Evolutionary conservation across 2,888 invertebrate genomes (phyloP), one percentile per base, ranked within the genome.

Genomic region (Oscheius myriophilus): DNA sequence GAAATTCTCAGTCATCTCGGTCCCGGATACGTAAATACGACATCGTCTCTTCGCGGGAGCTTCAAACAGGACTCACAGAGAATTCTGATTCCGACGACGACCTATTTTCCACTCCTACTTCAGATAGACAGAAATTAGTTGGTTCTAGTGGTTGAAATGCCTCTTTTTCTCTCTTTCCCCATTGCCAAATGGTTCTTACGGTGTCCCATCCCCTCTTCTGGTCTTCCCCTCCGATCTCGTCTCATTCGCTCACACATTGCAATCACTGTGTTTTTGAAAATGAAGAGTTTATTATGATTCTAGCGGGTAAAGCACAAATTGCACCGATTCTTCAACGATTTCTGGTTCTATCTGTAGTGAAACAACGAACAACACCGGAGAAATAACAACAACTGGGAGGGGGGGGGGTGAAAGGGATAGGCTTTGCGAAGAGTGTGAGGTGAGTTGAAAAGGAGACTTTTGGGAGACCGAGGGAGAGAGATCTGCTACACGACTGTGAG

Each of bases 71-170:
- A 11, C 45, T 67, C 14, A 61, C 61, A 16, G 61, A 54, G 25
- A 53, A 67, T 26, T 67, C 67, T 18, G 67, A 67, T 18, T 67
- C 67, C 18, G 67, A 67, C 21, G 67, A 67, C 33, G 67, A 67
- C 18, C 25, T 67, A 16, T 67, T 67, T 23, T 46, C 39, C 4
- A 41, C 18, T 11, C 46, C 55, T 21, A 49, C 57, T 39, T 64
- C 64, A 23, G 66, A 66, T 39, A 41, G 66, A 25, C 66, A 66
- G 51, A 66, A 66, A 25, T 33, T 66, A 26, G 61, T 61, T 18
- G n/a, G n/a, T 41, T n/a, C 43, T 16, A 43, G 57, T n/a, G 21
- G 23, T 23, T 16, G 46, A 18, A 49, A 21, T 11, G 49, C 43
- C 25, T 16, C n/a, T 33, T 42, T 45, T 23, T n/a, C 23, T 9